A percentile compares a stretch with the other conserved stretches of the same genome.
phyloP scores from a whole-genome alignment of 2,797 vertebrate genomes.

The Sebastes diploproa region DNA sequence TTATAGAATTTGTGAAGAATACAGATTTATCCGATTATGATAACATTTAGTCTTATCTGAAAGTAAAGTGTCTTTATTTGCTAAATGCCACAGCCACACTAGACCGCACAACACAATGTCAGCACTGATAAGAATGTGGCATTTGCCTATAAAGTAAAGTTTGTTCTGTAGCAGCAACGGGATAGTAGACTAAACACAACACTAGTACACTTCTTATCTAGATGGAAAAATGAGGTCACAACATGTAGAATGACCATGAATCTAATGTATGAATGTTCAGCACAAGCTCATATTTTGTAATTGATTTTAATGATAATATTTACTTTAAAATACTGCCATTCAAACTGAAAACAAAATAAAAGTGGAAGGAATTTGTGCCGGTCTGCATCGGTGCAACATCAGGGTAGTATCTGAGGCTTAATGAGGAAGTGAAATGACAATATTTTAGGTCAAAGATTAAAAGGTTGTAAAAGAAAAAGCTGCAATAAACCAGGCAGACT shows the following conservation, averaged over 20 bases:
- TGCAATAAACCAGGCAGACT: conserved; percentile 14
- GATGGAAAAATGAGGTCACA: neutral
- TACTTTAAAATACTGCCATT: neutral
- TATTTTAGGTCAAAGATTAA: neutral
- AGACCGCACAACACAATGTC: neutral
- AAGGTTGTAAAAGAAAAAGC: conserved; percentile 1
- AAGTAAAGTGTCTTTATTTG: conserved; percentile 29
- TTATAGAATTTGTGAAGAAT: conserved; percentile 2
- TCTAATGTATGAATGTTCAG: neutral
- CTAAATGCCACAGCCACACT: neutral
- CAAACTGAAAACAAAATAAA: neutral
- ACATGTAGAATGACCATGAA: neutral
- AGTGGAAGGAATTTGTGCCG: no score
- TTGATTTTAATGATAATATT: neutral
- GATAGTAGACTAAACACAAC: neutral
- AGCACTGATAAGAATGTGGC: conserved; percentile 7
- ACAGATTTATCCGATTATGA: conserved; percentile 39
- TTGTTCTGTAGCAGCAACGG: neutral
- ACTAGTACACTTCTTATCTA: neutral
- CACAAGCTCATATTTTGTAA: neutral
- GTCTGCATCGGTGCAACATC: no score
- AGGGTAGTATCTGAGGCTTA: neutral
- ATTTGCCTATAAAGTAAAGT: neutral
- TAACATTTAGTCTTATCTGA: conserved; percentile 38
- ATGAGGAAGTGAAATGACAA: neutral